phyloP scores from a whole-genome alignment of 2,888 invertebrate species.

The Rutpela maculata region DNA sequence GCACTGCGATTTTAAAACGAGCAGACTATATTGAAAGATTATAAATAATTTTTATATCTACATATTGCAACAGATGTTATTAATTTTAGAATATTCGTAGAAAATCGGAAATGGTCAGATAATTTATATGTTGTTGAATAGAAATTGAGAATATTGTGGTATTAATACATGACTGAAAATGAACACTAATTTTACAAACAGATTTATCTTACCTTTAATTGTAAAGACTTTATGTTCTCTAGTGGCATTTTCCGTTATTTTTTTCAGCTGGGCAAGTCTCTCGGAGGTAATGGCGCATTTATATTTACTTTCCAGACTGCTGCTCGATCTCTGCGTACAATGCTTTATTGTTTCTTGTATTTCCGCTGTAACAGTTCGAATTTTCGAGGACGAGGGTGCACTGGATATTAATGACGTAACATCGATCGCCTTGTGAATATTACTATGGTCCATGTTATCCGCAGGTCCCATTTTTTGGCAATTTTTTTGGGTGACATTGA shows the following conservation, averaged over 20 bases:
- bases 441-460: constrained; percentile 31
- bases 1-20: too few species aligned
- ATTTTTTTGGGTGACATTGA: constrained; percentile 56
- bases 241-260: constrained; percentile 80
- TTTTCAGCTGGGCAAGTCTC: constrained; percentile 80
- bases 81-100: too few species aligned
- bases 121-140: not conserved
- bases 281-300: constrained; percentile 79
- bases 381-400: constrained; percentile 56
- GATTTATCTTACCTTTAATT: constrained; percentile 74
- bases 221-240: constrained; percentile 82
- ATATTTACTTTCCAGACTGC: constrained; percentile 65
- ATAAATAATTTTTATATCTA: too few species aligned
- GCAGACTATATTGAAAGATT: too few species aligned
- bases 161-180: not conserved
- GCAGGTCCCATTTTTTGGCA: constrained; percentile 56
- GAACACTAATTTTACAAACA: not conserved
- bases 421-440: constrained; percentile 37
- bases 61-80: too few species aligned
- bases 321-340: constrained; percentile 62
- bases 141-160: constrained; percentile 5
- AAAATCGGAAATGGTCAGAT: too few species aligned
- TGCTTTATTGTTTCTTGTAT: constrained; percentile 59
- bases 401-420: constrained; percentile 54
- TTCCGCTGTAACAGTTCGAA: constrained; percentile 58